phyloP scores from a whole-genome alignment of 2,888 invertebrate genomes.

The Galeopsomyia nigrocyanea region DNA sequence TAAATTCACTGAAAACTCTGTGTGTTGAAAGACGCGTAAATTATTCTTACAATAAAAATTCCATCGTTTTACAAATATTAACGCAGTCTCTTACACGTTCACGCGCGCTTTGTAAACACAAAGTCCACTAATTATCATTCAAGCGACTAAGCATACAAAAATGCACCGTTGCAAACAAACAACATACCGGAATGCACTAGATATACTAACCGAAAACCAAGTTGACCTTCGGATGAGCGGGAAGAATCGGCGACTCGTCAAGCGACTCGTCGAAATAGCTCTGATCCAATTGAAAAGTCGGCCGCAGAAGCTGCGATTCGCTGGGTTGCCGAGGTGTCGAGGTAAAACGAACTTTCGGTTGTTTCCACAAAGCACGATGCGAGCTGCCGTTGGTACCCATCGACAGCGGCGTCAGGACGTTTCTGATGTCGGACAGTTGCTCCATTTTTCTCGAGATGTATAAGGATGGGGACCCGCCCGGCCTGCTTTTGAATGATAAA shows the following conservation, averaged over 20 bases:
- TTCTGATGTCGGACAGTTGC: not conserved
- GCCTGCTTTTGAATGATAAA: too few relatives aligned
- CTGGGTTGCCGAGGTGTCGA: slow-evolving; percentile 6
- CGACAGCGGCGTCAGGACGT: slow-evolving; percentile 6
- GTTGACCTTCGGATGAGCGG: not conserved
- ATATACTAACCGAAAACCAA: too few relatives aligned
- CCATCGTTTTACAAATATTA: too few relatives aligned
- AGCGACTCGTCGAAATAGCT: not conserved
- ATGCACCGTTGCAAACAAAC: too few relatives aligned
- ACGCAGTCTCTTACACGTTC: too few relatives aligned
- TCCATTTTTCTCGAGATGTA: not conserved
- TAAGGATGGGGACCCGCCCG: not conserved
- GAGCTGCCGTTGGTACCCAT: not conserved
- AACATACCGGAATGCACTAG: too few relatives aligned
- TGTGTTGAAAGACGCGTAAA: too few relatives aligned
- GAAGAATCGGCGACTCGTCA: not conserved
- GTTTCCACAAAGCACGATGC: slow-evolving; percentile 1
- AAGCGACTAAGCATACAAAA: too few relatives aligned
- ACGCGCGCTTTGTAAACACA: too few relatives aligned
- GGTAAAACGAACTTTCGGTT: not conserved
- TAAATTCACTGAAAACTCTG: too few relatives aligned
- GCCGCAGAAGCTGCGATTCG: not conserved
- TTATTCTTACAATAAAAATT: too few relatives aligned
- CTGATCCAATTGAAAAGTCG: not conserved
- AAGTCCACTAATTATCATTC: too few relatives aligned